A percentile compares a stretch with the other conserved stretches of the same genome.
These are phyloP conservation scores for Theristicus caerulescens DNA, from an alignment of 2,113 vertebrate genomes.

Conservation along the genomic window DNA sequence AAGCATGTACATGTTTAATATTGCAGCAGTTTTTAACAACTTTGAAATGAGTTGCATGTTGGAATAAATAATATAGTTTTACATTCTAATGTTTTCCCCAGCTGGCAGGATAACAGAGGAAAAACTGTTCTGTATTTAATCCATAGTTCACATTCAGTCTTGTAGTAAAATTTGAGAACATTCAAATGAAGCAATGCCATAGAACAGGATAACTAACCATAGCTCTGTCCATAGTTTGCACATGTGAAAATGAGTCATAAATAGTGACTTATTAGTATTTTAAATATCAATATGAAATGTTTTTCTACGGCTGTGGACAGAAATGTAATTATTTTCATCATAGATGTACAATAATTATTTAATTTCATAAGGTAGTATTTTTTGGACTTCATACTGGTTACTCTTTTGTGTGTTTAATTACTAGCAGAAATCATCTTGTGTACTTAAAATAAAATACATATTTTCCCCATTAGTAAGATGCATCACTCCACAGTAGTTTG, in stretches of 20 bases:
- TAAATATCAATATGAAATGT: background rate
- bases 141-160: background rate
- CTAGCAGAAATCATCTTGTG: background rate
- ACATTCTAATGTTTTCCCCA: background rate
- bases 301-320: background rate
- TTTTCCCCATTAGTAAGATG: background rate
- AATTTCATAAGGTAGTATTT: background rate
- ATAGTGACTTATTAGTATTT: background rate
- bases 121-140: background rate
- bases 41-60: background rate
- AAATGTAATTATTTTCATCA: background rate
- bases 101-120: background rate
- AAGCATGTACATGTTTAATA: background rate
- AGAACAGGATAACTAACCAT: background rate
- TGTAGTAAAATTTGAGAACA: background rate
- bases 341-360: background rate
- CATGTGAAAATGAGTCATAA: background rate
- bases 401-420: background rate
- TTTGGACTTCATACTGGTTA: background rate
- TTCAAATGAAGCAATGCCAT: background rate
- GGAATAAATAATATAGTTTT: background rate
- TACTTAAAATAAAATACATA: background rate
- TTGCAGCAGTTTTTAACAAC: background rate
- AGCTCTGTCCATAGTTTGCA: background rate
- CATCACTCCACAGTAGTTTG: background rate